Percentiles rank a stretch among this genome's conserved stretches.
These are phyloP conservation scores for Papilio protenor DNA, from an alignment of 2,888 invertebrate genomes.

Conservation along the genomic window DNA sequence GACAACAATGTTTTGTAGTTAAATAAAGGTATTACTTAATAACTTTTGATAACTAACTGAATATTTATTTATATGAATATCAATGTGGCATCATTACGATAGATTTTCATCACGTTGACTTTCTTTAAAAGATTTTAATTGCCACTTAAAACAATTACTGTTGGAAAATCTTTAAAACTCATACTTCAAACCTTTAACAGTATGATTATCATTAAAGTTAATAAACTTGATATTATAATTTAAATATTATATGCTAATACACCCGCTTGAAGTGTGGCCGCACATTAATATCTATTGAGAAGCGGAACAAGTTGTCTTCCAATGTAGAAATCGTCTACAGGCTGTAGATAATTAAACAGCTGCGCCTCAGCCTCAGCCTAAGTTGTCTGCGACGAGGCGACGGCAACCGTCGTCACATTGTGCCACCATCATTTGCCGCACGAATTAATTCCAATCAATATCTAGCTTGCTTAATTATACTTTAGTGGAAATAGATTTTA, in stretches of 20 bases:
- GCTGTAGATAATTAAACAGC: conserved; percentile 77
- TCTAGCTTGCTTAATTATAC: conserved; percentile 27
- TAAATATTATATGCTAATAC: background rate
- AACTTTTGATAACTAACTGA: no score
- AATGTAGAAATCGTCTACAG: conserved; percentile 66
- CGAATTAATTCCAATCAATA: conserved; percentile 44
- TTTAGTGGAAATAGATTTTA: conserved; percentile 5
- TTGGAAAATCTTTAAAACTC: no score
- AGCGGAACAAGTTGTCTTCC: conserved; percentile 69
- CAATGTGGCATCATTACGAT: no score
- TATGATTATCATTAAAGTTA: no score
- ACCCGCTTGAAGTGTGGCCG: conserved; percentile 50
- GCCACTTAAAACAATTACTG: no score
- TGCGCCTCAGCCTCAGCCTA: conserved; percentile 56
- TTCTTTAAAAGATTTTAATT: no score
- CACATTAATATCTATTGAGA: conserved; percentile 49
- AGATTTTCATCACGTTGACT: no score
- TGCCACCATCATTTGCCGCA: conserved; percentile 31
- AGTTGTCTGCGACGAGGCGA: conserved; percentile 47
- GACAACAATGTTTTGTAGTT: background rate
- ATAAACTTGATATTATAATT: no score
- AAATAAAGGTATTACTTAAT: background rate
- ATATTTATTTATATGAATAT: no score
- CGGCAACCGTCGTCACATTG: conserved; percentile 38
- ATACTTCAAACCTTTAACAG: no score